phyloP scores from a whole-genome alignment of 2,888 invertebrate species.

The Teleiodes luculella region DNA sequence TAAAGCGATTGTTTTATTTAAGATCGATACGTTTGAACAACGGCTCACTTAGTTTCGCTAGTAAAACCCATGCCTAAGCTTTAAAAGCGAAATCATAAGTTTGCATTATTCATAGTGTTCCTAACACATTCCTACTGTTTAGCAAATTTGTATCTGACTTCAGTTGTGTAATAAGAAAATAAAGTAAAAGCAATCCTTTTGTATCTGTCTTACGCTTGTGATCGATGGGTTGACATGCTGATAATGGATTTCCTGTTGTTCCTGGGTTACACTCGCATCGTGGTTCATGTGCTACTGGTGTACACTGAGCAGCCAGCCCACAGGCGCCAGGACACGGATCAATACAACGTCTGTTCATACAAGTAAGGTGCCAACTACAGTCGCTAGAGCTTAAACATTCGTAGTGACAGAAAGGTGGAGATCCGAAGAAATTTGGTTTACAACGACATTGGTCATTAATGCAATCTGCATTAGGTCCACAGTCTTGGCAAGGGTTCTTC shows the following conservation, averaged over 20 bases:
- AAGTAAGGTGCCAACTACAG: constrained; percentile 83
- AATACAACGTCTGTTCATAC: constrained; percentile 83
- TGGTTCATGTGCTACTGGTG: constrained; percentile 84
- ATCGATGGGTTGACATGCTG: constrained; percentile 80
- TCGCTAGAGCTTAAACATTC: constrained; percentile 86
- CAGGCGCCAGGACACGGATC: constrained; percentile 88
- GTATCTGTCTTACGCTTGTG: constrained; percentile 68
- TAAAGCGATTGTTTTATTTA: constrained; percentile 12
- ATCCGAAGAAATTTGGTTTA: constrained; percentile 81
- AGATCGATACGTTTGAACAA: constrained; percentile 18
- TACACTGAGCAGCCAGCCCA: constrained; percentile 84
- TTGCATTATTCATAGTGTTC: constrained; percentile 34
- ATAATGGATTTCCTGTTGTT: constrained; percentile 87
- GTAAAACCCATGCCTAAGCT: constrained; percentile 78
- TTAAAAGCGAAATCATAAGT: constrained; percentile 67
- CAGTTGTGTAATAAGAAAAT: constrained; percentile 25
- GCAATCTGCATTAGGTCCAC: constrained; percentile 88
- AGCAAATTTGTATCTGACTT: background rate
- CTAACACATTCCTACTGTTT: constrained; percentile 14
- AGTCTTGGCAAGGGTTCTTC: constrained; percentile 82
- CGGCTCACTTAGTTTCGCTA: constrained; percentile 60
- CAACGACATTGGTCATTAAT: constrained; percentile 84
- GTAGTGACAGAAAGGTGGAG: constrained; percentile 85
- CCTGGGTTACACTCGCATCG: constrained; percentile 83
- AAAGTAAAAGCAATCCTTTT: constrained; percentile 53